Evolutionary conservation across 2,888 invertebrate genomes (phyloP).

Genomic region (Andrena minutula): DNA sequence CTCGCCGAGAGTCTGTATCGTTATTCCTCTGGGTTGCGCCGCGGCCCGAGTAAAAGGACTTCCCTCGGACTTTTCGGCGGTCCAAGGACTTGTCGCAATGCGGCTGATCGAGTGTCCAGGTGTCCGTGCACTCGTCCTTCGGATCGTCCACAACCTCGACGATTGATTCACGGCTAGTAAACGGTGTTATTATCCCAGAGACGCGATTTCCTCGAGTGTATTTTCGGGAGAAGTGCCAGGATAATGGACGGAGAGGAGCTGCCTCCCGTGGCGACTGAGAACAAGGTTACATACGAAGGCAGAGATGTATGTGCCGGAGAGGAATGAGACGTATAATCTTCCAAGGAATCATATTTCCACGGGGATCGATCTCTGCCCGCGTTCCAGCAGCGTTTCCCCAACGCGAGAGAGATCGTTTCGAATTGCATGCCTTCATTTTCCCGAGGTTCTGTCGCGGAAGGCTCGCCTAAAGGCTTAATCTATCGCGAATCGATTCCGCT

Average conservation of each 20-base stretch:
- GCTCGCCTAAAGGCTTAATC: too few relatives aligned
- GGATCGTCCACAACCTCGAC: slow-evolving; percentile 7
- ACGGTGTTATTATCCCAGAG: slow-evolving; percentile 24
- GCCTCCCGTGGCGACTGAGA: background rate
- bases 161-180: slow-evolving; percentile 24
- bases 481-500: too few relatives aligned
- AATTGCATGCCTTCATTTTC: background rate
- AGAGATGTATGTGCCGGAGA: background rate
- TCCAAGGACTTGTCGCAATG: slow-evolving; percentile 60
- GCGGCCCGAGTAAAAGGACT: background rate
- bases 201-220: background rate
- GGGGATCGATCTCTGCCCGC: background rate
- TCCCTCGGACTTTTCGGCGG: slow-evolving; percentile 10
- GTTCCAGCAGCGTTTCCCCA: background rate
- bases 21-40: too few relatives aligned
- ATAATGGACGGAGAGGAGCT: background rate
- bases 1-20: background rate
- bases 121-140: slow-evolving; percentile 8
- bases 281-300: background rate
- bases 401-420: background rate
- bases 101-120: slow-evolving; percentile 50
- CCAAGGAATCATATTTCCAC: background rate
- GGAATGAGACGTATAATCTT: background rate
- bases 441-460: too few relatives aligned
- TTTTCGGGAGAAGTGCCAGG: slow-evolving; percentile 42